Conservation (phyloP, 2,113 vertebrate species). For the Propithecus coquereli region DNA sequence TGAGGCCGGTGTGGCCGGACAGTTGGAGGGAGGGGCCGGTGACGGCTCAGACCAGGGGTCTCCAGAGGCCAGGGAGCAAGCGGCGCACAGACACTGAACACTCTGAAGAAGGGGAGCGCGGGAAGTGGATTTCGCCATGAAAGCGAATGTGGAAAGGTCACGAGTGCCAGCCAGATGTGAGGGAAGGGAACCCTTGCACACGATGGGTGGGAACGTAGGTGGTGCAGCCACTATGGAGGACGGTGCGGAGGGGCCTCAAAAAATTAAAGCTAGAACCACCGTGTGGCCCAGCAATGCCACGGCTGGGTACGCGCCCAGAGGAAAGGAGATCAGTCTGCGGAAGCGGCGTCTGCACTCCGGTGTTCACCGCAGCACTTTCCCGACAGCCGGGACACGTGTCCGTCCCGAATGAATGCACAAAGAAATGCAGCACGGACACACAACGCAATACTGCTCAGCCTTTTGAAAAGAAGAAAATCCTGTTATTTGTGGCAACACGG, state of each 20-base stretch:
- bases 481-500: no score
- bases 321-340: background rate
- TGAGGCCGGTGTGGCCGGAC: accelerated
- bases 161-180: background rate
- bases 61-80: accelerated
- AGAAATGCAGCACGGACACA: accelerated
- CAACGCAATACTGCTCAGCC: background rate
- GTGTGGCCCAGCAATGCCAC: background rate
- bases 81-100: accelerated
- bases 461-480: background rate
- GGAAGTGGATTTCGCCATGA: background rate
- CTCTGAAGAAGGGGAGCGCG: no score
- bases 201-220: background rate
- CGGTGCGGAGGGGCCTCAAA: background rate
- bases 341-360: background rate
- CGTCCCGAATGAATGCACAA: background rate
- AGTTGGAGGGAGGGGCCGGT: accelerated
- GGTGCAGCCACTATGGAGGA: background rate
- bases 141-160: background rate
- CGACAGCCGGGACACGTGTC: background rate
- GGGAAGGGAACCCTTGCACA: background rate
- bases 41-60: no score
- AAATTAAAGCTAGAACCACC: background rate
- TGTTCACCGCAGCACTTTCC: background rate
- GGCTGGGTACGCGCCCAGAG: background rate